These are phyloP conservation scores for Luidia sarsii DNA, from an alignment of 53 echinoderm and acorn worm genomes.

Conservation along the genomic window DNA sequence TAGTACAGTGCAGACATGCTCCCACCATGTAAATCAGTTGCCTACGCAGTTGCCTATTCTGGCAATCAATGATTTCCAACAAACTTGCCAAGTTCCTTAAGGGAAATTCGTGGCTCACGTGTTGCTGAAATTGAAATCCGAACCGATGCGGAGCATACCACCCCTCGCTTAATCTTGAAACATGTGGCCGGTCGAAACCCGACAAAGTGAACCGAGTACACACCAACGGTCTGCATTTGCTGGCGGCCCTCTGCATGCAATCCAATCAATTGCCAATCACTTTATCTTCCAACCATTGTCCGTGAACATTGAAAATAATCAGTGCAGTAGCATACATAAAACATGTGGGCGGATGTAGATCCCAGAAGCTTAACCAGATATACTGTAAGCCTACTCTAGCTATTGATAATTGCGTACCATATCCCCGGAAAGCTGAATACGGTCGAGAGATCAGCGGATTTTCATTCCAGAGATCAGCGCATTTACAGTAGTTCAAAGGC, in stretches of 20 bases:
- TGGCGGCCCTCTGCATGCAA: conserved; percentile 25
- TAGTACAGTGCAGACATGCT: neutral
- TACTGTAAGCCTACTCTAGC: neutral
- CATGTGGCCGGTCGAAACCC: conserved; percentile 8
- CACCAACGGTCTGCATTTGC: neutral
- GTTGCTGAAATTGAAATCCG: conserved; percentile 7
- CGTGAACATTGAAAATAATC: conserved; percentile 2
- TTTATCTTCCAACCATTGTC: neutral
- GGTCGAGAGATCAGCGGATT: too few relatives aligned
- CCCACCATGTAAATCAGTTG: neutral
- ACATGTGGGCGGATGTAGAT: conserved; percentile 13
- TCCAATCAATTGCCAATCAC: neutral
- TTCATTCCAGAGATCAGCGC: too few relatives aligned
- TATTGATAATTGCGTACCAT: conserved; percentile 11
- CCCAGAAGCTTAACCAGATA: neutral
- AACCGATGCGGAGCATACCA: conserved; percentile 8
- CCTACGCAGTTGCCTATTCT: neutral
- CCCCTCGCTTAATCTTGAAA: neutral
- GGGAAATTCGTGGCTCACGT: neutral
- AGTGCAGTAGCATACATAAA: conserved; percentile 27
- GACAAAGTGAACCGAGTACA: neutral
- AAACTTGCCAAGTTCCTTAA: neutral
- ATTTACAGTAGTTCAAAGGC: neutral
- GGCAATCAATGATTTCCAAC: neutral
- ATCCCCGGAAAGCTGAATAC: conserved; percentile 7